These are phyloP conservation scores for Nemoura dubitans DNA, from an alignment of 2,888 invertebrate genomes.

Conservation along the genomic window DNA sequence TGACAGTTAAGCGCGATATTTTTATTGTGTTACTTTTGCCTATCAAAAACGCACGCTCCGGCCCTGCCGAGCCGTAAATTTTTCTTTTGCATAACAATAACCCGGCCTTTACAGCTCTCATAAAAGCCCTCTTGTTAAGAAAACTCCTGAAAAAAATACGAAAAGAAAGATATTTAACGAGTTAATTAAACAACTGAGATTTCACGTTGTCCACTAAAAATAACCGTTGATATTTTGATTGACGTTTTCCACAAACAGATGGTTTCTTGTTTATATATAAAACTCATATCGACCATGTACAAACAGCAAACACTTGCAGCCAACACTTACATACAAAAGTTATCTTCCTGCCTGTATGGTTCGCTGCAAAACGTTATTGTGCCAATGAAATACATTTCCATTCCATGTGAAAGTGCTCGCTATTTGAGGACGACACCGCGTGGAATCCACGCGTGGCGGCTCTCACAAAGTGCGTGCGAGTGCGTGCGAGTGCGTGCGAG, in stretches of 20 bases:
- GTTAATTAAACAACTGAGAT: not conserved
- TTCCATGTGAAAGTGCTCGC: not conserved
- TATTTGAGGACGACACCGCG: not conserved
- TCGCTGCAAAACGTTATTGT: no score
- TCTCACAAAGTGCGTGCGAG: no score
- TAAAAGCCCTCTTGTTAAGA: not conserved
- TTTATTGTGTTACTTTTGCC: not conserved
- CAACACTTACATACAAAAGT: no score
- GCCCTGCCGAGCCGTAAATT: not conserved
- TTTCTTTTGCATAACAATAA: conserved; percentile 12
- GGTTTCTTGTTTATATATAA: no score
- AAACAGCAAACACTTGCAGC: no score
- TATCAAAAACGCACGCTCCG: not conserved
- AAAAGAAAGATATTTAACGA: not conserved
- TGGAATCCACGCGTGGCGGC: not conserved
- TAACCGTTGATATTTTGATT: not conserved
- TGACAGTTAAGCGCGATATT: not conserved
- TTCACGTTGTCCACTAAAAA: not conserved
- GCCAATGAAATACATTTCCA: not conserved
- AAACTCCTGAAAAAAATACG: not conserved
- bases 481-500: not conserved
- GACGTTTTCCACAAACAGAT: not conserved
- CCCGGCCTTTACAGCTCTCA: not conserved
- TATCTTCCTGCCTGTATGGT: no score
- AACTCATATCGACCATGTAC: no score